A percentile compares a stretch with the other conserved stretches of the same genome.
These are phyloP conservation scores for Leptinotarsa rubiginosa DNA, from an alignment of 2,888 invertebrate genomes.

Conservation along the genomic window DNA sequence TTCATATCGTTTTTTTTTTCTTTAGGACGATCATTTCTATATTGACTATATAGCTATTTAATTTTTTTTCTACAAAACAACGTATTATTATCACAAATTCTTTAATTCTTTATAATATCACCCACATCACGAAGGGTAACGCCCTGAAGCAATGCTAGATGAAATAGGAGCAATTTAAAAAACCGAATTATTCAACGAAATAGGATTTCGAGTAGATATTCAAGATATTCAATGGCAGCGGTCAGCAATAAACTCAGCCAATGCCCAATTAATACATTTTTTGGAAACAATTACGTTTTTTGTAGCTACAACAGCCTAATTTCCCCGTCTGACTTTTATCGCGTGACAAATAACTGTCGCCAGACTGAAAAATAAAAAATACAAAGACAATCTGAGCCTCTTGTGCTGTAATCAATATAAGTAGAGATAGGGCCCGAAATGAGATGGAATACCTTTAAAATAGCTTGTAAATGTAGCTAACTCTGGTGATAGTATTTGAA, in stretches of 20 bases:
- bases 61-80: too few relatives aligned
- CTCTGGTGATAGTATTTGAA: constrained; percentile 40
- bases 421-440: constrained; percentile 44
- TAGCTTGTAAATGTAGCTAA: constrained; percentile 48
- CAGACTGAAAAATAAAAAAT: constrained; percentile 49
- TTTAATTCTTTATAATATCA: background rate
- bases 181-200: constrained; percentile 1
- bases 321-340: constrained; percentile 56
- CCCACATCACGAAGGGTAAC: constrained; percentile 5
- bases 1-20: too few relatives aligned
- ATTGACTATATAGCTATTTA: too few relatives aligned
- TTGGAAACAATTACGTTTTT: constrained; percentile 35
- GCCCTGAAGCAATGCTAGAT: background rate
- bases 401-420: constrained; percentile 50
- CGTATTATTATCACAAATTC: background rate
- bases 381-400: constrained; percentile 46
- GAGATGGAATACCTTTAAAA: constrained; percentile 48
- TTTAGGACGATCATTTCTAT: too few relatives aligned
- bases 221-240: constrained; percentile 6
- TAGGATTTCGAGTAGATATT: constrained; percentile 13
- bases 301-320: constrained; percentile 48
- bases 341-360: constrained; percentile 57
- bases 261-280: constrained; percentile 40
- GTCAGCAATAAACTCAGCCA: constrained; percentile 30
- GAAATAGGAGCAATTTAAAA: constrained; percentile 6